Percentiles rank a stretch among this genome's conserved stretches.
phyloP scores from a whole-genome alignment of 1,140 invertebrate genomes.

The Caenorhabditis remanei region DNA sequence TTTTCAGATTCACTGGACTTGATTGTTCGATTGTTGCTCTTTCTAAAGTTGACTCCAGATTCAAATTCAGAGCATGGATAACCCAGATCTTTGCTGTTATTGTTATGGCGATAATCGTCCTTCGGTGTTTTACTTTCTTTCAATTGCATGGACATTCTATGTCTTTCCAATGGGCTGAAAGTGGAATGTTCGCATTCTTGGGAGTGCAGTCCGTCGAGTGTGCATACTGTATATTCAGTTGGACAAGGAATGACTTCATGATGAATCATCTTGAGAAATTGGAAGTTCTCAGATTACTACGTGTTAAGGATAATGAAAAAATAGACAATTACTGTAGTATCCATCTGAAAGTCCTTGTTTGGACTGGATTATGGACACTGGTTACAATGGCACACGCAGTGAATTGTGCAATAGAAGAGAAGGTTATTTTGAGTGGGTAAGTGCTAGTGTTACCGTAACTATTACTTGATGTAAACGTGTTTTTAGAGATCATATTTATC shows the following conservation, averaged over 20 bases:
- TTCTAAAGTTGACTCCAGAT: not conserved
- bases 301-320: not conserved
- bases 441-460: not conserved
- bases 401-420: not conserved
- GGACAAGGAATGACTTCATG: not conserved
- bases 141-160: not conserved
- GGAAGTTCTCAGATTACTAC: not conserved
- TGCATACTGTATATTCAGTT: slow-evolving; percentile 7
- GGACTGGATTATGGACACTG: not conserved
- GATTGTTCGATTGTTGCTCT: not conserved
- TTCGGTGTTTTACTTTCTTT: not conserved
- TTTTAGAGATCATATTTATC: not conserved
- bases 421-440: slow-evolving; percentile 4
- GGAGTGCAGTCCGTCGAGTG: slow-evolving; percentile 5
- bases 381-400: not conserved
- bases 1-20: not conserved
- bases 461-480: not conserved
- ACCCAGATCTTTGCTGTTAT: not conserved
- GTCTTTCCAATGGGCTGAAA: slow-evolving; percentile 17
- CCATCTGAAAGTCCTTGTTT: not conserved
- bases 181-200: slow-evolving; percentile 17
- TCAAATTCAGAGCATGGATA: not conserved
- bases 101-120: not conserved
- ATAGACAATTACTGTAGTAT: not conserved
- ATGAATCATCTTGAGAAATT: not conserved